Percentiles rank a stretch among this genome's conserved stretches.
Evolutionary conservation across 2,888 invertebrate species (phyloP).

Genomic region (Noctua comes): DNA sequence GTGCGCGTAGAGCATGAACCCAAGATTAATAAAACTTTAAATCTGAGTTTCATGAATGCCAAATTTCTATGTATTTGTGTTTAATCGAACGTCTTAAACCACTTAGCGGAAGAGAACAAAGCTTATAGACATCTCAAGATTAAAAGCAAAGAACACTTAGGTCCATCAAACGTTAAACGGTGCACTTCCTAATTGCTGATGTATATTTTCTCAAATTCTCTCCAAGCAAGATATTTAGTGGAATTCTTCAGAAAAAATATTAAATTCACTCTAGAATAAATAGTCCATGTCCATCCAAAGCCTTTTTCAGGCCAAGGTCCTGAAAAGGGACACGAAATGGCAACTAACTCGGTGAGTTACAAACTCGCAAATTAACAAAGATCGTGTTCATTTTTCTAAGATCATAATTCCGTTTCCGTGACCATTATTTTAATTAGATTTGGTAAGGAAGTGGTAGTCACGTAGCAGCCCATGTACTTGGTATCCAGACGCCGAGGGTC

Average conservation of each 20-base stretch:
- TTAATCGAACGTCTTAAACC: constrained; percentile 24
- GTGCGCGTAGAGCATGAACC: constrained; percentile 50
- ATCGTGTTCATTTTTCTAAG: constrained; percentile 20
- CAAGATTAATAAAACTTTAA: constrained; percentile 41
- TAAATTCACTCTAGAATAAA: not conserved
- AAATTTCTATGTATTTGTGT: constrained; percentile 33
- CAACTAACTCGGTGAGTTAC: not conserved
- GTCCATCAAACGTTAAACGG: not conserved
- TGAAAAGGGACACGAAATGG: not conserved
- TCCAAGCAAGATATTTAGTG: not conserved
- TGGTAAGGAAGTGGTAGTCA: constrained; percentile 46
- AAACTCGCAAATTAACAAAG: constrained; percentile 26
- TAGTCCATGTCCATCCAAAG: not conserved
- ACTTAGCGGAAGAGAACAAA: constrained; percentile 29
- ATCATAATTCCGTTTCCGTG: constrained; percentile 43
- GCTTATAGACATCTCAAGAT: not conserved
- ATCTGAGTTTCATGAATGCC: constrained; percentile 40
- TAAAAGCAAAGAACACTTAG: constrained; percentile 32
- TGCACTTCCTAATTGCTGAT: constrained; percentile 18
- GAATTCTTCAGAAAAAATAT: not conserved
- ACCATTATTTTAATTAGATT: constrained; percentile 56
- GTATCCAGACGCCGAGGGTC: constrained; percentile 67
- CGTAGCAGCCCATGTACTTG: constrained; percentile 43
- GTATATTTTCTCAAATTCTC: constrained; percentile 4
- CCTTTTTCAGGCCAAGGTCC: not conserved